phyloP scores from a whole-genome alignment of 2,888 invertebrate genomes.

The Pedicia rivosa region DNA sequence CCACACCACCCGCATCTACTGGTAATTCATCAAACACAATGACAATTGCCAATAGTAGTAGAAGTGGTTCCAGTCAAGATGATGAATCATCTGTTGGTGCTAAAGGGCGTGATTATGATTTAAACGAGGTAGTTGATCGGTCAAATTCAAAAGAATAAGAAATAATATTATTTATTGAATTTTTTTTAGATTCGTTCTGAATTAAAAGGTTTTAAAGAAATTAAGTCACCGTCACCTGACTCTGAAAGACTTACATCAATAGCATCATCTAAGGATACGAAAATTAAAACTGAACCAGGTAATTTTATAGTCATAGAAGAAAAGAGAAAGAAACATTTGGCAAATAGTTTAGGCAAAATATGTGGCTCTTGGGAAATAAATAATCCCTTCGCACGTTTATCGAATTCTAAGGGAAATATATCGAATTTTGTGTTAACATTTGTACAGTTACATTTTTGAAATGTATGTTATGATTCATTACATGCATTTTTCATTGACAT shows the following conservation, averaged over 20 bases:
- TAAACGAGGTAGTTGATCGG: conserved; percentile 53
- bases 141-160: no score
- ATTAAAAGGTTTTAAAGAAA: conserved; percentile 58
- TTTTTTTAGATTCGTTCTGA: conserved; percentile 56
- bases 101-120: conserved; percentile 61
- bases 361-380: no score
- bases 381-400: no score
- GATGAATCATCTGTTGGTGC: conserved; percentile 26
- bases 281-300: neutral
- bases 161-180: no score
- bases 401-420: no score
- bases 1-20: conserved; percentile 1
- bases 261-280: neutral
- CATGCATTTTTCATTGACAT: no score
- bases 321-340: no score
- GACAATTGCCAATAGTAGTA: conserved; percentile 32
- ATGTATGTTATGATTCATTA: no score
- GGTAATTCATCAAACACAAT: conserved; percentile 18
- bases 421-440: no score
- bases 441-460: no score
- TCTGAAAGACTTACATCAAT: conserved; percentile 20
- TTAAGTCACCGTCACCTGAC: conserved; percentile 35
- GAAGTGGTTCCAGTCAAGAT: conserved; percentile 22
- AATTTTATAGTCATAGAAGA: no score
- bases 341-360: no score